Base-by-base conservation (phyloP, 2,888 invertebrate species). In the Catocala sponsa region DNA sequence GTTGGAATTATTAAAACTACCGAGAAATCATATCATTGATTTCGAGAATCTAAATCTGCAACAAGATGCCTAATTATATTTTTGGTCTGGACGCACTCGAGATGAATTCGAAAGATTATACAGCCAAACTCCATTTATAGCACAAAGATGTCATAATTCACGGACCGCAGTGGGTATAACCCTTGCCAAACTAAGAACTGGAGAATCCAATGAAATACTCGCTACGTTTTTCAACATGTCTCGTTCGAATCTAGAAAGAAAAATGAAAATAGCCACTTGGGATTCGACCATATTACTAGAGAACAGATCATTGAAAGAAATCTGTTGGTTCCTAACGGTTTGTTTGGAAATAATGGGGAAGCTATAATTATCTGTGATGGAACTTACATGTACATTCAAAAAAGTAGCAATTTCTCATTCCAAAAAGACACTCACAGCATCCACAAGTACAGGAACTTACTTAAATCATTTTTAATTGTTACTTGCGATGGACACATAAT, bases 311-410 rank as follows among this genome's bases (percentile, higher is more conserved):
- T 47, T 25, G 47, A 15, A 13, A 47, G 47, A 25, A 47, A 35
- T 35, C 1, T 35, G 7, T 5, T 35, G 35, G 35, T 35, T 35
- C 35, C 35, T 35, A 35, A 0, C 6, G 5, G 6, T 35, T 35
- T 35, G 35, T 35, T 35, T 35, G 35, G 6, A 35, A 35, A 35
- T 15, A 15, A 15, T 35, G 35, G 7, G 35, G 35, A 6, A 35
- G 35, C 35, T 35, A 35, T 35, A 6, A 7, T 35, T 35, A 35
- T 35, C 35, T 35, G 35, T 35, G 35, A 35, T 35, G 35, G 53
- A 12, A 65, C 65, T 7, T 59, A 62, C 32, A 42, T 65, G 1
- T 62, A 52, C 32, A 33, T 61, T 9, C 65, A 61, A 49, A 62
- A 49, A 13, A 51, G 47, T 44, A 48, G 38, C 35, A 65, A 65